These are phyloP conservation scores for Trinorchestia longiramus DNA, from an alignment of 1,140 invertebrate genomes.

Conservation along the genomic window DNA sequence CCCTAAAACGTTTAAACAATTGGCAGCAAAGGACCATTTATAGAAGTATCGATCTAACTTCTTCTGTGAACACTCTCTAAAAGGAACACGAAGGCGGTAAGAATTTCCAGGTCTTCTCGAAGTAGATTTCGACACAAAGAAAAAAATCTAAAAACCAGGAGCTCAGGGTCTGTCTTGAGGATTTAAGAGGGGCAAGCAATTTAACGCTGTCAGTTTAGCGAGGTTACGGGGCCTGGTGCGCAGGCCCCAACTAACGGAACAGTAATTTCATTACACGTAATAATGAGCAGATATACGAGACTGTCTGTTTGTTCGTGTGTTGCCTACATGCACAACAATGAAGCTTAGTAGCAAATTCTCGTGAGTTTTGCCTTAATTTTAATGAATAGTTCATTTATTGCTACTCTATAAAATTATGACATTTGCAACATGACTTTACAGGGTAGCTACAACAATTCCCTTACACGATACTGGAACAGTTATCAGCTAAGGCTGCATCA, in stretches of 20 bases:
- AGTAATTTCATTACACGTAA: background rate
- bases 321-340: background rate
- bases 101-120: background rate
- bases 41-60: background rate
- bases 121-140: background rate
- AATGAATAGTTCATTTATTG: no score
- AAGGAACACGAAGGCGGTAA: background rate
- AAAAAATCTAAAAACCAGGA: background rate
- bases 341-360: background rate
- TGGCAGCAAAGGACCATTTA: background rate
- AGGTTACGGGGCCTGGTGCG: background rate
- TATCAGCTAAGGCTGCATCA: no score
- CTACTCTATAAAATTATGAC: no score
- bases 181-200: conserved; percentile 37
- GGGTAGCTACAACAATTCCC: no score
- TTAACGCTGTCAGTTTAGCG: conserved; percentile 23
- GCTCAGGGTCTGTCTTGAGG: conserved; percentile 8
- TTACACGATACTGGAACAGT: no score
- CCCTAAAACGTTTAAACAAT: background rate
- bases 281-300: background rate
- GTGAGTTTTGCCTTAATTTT: no score
- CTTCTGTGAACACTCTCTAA: background rate
- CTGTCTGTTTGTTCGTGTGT: background rate
- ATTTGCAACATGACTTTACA: no score
- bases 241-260: background rate